Evolutionary conservation across 2,797 vertebrate genomes (phyloP), one percentile per base, ranked within the genome.

Genomic region (Acanthurus tractus): DNA sequence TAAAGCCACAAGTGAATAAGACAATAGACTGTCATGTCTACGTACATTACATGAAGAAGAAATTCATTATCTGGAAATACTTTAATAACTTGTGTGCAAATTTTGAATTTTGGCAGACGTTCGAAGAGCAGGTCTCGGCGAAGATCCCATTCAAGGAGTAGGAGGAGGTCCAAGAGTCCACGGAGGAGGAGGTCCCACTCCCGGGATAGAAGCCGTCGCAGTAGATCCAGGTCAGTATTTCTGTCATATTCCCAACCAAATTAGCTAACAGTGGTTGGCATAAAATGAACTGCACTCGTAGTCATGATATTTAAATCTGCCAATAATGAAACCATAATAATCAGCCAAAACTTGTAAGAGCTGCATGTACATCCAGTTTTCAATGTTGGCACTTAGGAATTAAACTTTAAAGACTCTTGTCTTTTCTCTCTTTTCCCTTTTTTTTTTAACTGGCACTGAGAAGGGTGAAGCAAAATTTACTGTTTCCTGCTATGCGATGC

Each of bases 131-230:
- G 97, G 63, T 99, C 98, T 1, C 95, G 96, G 17, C 96, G 97
- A 59, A 94, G 97, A 75, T 98, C 97, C 63, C 97, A 97, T 82
- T 99, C 98, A 6, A 96, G 97, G 79, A 98, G 96, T 83, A 95
- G 97, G 68, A 96, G 97, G 90, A 95, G 96, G 92, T 98, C 98
- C 40, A 98, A 97, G 94, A 99, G 98, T 80, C 98, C 97, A 0
- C 94, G 97, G 9, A 91, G 97, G 75, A 96, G 96, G 81, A 95
- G 95, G 77, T 95, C 97, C 62, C 96, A 97, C 85, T 99, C 98
- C 42, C 94, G 96, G 84, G 98, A 99, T 1, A 95, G 96, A 86
- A 92, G 85, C 88, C 94, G 97, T 49, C 95, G 96, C 63, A 98
- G 97, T 78, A 96, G 96, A 58, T 99, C 98, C 11, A 98, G 98